A percentile compares a stretch with the other conserved stretches of the same genome.
Evolutionary conservation across 2,797 vertebrate genomes (phyloP).

Genomic region (Petrocephalus sullivani): DNA sequence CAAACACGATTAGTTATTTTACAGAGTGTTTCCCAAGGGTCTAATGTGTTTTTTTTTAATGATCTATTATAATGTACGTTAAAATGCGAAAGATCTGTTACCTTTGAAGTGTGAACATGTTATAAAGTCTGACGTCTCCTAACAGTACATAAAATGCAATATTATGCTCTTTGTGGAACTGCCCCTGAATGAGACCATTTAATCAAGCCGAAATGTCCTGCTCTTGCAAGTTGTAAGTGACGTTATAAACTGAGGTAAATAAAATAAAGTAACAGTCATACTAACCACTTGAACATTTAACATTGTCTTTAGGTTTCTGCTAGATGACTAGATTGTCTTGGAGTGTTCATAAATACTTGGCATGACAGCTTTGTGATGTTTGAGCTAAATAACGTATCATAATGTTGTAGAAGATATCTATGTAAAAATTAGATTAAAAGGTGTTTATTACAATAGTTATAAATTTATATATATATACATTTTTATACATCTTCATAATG

Average conservation of each 20-base stretch:
- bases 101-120: not conserved
- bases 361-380: not conserved
- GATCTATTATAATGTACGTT: not conserved
- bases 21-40: not conserved
- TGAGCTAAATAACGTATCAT: not conserved
- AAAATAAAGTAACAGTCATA: not conserved
- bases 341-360: conserved; percentile 1
- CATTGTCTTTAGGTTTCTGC: not conserved
- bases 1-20: not conserved
- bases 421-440: not conserved
- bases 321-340: not conserved
- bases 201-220: not conserved
- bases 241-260: not conserved
- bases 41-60: not conserved
- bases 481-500: not conserved
- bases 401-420: not conserved
- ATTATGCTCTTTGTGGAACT: not conserved
- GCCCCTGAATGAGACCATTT: not conserved
- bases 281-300: not conserved
- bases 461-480: not conserved
- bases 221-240: not conserved
- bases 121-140: not conserved
- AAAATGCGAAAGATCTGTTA: not conserved
- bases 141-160: not conserved
- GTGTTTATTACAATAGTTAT: not conserved